phyloP scores from a whole-genome alignment of 2,797 vertebrate species.

The Tympanoctomys barrerae region DNA sequence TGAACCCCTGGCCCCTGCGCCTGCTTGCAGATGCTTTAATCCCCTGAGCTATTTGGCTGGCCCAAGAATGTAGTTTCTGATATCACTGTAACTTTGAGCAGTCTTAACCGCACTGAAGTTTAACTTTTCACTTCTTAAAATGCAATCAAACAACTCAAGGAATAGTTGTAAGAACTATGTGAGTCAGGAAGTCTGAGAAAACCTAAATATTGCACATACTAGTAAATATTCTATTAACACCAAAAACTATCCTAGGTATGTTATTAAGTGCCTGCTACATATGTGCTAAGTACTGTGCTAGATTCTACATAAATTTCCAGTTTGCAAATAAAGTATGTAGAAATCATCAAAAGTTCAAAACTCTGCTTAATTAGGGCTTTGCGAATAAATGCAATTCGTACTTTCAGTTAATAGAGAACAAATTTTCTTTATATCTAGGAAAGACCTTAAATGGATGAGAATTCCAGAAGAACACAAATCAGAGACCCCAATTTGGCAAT shows the following conservation, averaged over 20 bases:
- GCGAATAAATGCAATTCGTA: neutral
- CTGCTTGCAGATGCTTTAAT: too few relatives aligned
- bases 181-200: conserved; percentile 16
- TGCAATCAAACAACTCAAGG: conserved; percentile 55
- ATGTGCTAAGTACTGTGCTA: neutral
- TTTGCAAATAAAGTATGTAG: neutral
- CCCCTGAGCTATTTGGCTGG: too few relatives aligned
- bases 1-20: too few relatives aligned
- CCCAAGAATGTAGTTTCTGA: neutral
- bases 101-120: conserved; percentile 36
- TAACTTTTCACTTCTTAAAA: conserved; percentile 43
- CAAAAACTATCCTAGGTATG: neutral
- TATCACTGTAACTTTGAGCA: conserved; percentile 49
- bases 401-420: conserved; percentile 38
- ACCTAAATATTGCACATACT: neutral
- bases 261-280: conserved; percentile 15
- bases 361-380: conserved; percentile 30
- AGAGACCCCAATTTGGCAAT: neutral
- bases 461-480: conserved; percentile 10
- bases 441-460: neutral
- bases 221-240: conserved; percentile 34
- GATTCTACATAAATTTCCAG: conserved; percentile 34
- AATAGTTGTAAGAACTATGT: conserved; percentile 19
- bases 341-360: neutral
- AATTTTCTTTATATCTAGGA: conserved; percentile 2